Evolutionary conservation across 2,888 invertebrate genomes (phyloP), one percentile per base, ranked within the genome.

Genomic region (Boloria euphrosyne): DNA sequence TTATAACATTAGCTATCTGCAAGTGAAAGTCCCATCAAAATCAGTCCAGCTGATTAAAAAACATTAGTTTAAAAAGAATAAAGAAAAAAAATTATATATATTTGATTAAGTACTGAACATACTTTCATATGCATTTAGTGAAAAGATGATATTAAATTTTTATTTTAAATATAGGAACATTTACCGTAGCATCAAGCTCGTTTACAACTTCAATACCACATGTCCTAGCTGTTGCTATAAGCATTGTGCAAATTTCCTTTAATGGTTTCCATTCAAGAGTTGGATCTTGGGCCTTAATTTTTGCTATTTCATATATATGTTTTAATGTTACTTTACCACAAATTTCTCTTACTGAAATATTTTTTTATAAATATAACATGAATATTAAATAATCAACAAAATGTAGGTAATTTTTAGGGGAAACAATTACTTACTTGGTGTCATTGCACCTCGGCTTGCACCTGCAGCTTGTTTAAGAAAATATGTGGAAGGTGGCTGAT

Each of bases 281-380:
- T 4, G 97, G 96, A 87, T 99, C 99, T 81, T 96, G 92, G n/a
- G 95, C 93, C 88, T 99, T 99, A n/a, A 99, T 96, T 85, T 95
- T 94, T 0, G 99, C 99, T 81, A 99, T 99, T 94, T 99, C 99
- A 87, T 98, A 99, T 14, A 99, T 86, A 87, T 99, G 99, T 84
- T 98, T 99, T 0, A 97, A 80, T 0, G 98, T 97, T 65, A 99
- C 94, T 93, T 96, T 98, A 0, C 99, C 99, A 75, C 96, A 94
- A 31, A 94, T 88, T 87, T 98, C 98, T 61, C 87, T 93, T 0
- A 95, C 97, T 96, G 81, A 62, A 87, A 62, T n/a, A 14, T 27
- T n/a, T 22, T 16, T 49, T 2, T 49, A 16, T 49, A 16, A 16
- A 5, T 14, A 7, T 31, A 18, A 38, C 10, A 43, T n/a, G n/a